Base-by-base conservation (phyloP, 2,797 vertebrate genomes). In the Danio albolineatus region DNA sequence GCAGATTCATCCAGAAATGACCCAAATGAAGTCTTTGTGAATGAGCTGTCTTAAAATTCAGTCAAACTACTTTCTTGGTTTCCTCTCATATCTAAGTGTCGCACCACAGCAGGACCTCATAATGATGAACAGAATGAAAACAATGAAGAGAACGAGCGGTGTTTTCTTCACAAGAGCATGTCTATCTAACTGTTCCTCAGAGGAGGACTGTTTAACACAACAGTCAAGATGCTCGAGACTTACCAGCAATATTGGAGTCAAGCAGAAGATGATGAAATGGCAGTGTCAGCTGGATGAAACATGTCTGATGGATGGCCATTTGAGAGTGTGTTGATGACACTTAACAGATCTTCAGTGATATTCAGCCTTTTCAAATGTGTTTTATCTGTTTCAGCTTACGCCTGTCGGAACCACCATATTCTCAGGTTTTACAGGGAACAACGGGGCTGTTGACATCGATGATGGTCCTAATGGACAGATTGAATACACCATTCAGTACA, bases 401-500 rank as follows among this genome's bases (percentile, higher is more conserved):
- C 98, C 98, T 10, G 94, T 99, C 80, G 98, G 97, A 88, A 98
- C 98, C 72, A 99, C 97, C 0, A 94, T 99, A 89, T 99, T 99
- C 82, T 96, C 96, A 21, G 97, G 96, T 54, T 99, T 99, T 90
- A 93, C 89, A 70, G 96, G 96, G 82, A 96, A 95, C 85, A 97
- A 95, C 7, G 98, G 98, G 39, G 98, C 98, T 77, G 92, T 83
- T 76, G 98, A 99, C 89, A 98, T 98, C 2, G 98, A 99, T 39
- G 98, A 99, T 6, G 98, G 98, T 49, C 97, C 98, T 0, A 99
- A 99, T 0, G 98, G 97, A 83, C 98, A 99, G 88, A 98, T 99
- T 78, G 98, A 99, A 85, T 99, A 99, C 80, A 94, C 96, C 76
- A 96, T 99, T 87, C 96, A 94, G 70, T 96, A 96, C 88, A 99